phyloP scores from a whole-genome alignment of 2,797 vertebrate species.

The Salmo trutta region DNA sequence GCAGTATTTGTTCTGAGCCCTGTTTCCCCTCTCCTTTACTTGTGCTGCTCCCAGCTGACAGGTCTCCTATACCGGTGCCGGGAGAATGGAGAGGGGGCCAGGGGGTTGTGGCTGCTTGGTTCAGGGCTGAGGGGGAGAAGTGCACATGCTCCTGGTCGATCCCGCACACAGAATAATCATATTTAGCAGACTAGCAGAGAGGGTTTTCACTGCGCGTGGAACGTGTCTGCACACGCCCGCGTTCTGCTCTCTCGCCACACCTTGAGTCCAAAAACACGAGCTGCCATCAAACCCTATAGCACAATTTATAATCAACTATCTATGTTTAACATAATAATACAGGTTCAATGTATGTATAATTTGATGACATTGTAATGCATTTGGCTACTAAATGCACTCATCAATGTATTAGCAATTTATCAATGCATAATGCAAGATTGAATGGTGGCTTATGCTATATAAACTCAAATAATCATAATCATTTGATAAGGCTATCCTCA shows the following conservation, averaged over 20 bases:
- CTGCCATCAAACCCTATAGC: constrained; percentile 54
- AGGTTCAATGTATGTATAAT: neutral
- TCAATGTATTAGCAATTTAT: neutral
- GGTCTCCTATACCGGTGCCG: neutral
- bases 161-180: constrained; percentile 64
- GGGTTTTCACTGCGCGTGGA: constrained; percentile 45
- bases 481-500: neutral
- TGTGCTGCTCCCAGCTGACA: neutral
- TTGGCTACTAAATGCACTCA: no score
- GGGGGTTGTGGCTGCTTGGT: neutral
- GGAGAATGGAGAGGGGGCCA: neutral
- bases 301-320: constrained; percentile 46
- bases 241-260: constrained; percentile 70
- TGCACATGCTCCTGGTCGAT: constrained; percentile 44
- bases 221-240: constrained; percentile 81
- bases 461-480: neutral
- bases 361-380: neutral
- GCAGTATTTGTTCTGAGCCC: neutral
- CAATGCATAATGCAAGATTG: neutral
- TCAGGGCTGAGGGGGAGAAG: constrained; percentile 24
- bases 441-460: neutral
- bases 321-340: neutral
- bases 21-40: neutral
- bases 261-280: constrained; percentile 59
- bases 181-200: constrained; percentile 62